A percentile compares a stretch with the other conserved stretches of the same genome.
phyloP scores from a whole-genome alignment of 2,888 invertebrate genomes.

The Nemotelus nigrinus region DNA sequence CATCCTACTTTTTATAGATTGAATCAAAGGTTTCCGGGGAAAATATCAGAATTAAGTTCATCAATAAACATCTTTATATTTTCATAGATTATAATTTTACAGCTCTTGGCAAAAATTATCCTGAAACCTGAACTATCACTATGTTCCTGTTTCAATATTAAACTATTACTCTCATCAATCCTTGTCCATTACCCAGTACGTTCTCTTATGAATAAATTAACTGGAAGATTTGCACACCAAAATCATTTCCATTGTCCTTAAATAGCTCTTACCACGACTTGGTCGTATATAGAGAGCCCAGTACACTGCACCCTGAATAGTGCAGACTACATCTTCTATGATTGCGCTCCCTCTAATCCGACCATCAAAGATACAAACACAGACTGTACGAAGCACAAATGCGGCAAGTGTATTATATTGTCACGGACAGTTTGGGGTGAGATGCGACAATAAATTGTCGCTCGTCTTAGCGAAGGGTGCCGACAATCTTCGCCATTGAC shows the following conservation, averaged over 20 bases:
- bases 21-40: too few relatives aligned
- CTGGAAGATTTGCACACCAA: slow-evolving; percentile 39
- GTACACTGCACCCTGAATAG: too few relatives aligned
- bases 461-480: slow-evolving; percentile 26
- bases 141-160: background rate
- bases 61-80: too few relatives aligned
- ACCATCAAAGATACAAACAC: slow-evolving; percentile 6
- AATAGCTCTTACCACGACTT: slow-evolving; percentile 24
- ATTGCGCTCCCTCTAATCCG: slow-evolving; percentile 17
- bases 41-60: too few relatives aligned
- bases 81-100: too few relatives aligned
- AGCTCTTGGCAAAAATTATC: background rate
- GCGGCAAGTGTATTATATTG: slow-evolving; percentile 38
- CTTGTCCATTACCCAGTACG: background rate
- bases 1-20: too few relatives aligned
- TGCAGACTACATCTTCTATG: background rate
- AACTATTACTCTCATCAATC: background rate
- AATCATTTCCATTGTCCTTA: background rate
- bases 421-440: slow-evolving; percentile 4
- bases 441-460: background rate
- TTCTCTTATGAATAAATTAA: slow-evolving; percentile 43
- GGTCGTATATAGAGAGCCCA: background rate
- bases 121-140: background rate
- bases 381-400: background rate
- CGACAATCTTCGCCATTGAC: slow-evolving; percentile 19